phyloP scores from a whole-genome alignment of 64 coral and sea anemone species.

The Exaiptasia diaphana region DNA sequence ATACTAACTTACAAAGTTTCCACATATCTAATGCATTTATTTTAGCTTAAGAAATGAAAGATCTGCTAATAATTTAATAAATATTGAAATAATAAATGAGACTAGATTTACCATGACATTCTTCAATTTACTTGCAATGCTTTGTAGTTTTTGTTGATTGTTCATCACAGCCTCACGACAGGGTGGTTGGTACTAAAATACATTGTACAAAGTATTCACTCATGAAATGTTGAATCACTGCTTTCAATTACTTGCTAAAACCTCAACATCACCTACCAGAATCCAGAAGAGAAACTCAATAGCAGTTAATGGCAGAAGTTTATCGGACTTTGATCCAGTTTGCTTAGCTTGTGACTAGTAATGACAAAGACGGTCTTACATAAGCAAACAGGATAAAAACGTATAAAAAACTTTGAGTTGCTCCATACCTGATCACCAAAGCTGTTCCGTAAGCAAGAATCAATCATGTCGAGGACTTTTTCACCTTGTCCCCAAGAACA shows the following conservation, averaged over 20 bases:
- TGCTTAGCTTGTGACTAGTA: background rate
- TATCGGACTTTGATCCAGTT: too few species aligned
- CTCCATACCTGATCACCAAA: background rate
- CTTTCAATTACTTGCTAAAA: background rate
- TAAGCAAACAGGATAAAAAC: background rate
- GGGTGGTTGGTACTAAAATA: conserved; percentile 31
- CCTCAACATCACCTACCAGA: background rate
- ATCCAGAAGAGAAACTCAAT: too few species aligned
- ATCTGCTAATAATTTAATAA: too few species aligned
- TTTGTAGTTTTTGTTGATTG: background rate
- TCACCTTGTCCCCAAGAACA: conserved; percentile 62
- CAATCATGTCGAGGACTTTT: conserved; percentile 68
- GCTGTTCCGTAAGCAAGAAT: background rate
- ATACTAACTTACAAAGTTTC: too few species aligned
- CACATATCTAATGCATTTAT: too few species aligned
- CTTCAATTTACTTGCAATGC: conserved; percentile 37
- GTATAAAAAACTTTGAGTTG: background rate
- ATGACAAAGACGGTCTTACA: background rate
- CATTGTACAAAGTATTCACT: background rate
- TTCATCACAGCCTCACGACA: conserved; percentile 42
- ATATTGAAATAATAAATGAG: too few species aligned
- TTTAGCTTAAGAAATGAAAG: too few species aligned
- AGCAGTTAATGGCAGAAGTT: too few species aligned
- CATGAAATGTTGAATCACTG: background rate
- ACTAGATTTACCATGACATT: conserved; percentile 52